Base-by-base conservation (phyloP, 2,888 invertebrate species). In the Tetragonisca angustula region DNA sequence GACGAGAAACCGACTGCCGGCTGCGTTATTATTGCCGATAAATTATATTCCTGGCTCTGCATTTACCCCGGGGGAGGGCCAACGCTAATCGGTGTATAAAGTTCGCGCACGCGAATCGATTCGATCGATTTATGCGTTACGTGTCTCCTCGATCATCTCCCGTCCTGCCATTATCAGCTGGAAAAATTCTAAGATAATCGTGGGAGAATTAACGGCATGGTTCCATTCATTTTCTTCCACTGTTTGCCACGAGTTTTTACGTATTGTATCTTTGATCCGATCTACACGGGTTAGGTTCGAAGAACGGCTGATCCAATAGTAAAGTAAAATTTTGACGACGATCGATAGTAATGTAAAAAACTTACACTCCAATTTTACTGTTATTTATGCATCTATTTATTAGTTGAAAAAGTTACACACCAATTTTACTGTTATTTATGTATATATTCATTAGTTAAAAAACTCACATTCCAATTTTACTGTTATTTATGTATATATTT, bases 1-100 rank as follows among this genome's bases (percentile, higher is more conserved):
- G 89, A 89, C 90, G 90, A 90, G 86, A 79, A 76, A 77, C 81
- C 88, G 89, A 89, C 83, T 84, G 89, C 83, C 77, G 87, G 79
- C 83, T 87, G 86, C 85, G 88, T 90, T 90, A 90, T 90, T 90
- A 90, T 90, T 81, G 89, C 81, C 90, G 81, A 89, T 90, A 90
- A 90, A 90, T 90, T 90, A 89, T 87, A 27, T 27, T 27, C 89
- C 74, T 50, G 54, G 75, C 71, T 27, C 71, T 72, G 62, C 70
- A 56, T 32, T 80, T 68, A 59, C 68, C 49, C 19, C 73, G 68
- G 78, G 43, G 9, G 43, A 11, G 69, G 76, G 27, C 68, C 71
- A 78, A 76, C 81, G 62, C 56, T 24, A 43, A 69, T 56, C 71
- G 52, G 73, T 76, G 79, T 79, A 78, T 62, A 85, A 85, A 85